Conservation (phyloP, 2,888 invertebrate genomes). For the Allygus modestus region DNA sequence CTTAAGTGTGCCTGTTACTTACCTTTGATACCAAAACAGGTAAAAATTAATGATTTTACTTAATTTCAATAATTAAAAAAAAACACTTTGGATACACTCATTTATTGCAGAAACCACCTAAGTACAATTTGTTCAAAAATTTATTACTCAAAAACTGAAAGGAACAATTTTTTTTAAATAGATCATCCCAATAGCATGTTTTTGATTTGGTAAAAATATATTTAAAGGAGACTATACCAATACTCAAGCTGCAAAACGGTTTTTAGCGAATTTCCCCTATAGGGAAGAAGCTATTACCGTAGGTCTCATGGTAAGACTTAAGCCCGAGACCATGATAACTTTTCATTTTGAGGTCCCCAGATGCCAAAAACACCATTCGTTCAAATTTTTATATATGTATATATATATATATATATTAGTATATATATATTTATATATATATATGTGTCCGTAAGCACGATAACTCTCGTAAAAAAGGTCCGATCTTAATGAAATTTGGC, state of each 20-base stretch:
- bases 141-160: neutral
- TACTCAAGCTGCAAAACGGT: slow-evolving; percentile 42
- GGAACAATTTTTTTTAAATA: neutral
- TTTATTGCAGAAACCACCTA: neutral
- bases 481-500: too few species aligned
- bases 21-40: slow-evolving; percentile 5
- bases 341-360: too few species aligned
- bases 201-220: slow-evolving; percentile 4
- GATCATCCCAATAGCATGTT: slow-evolving; percentile 32
- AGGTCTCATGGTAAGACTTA: too few species aligned
- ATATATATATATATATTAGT: too few species aligned
- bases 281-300: too few species aligned
- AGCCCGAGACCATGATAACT: too few species aligned
- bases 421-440: too few species aligned
- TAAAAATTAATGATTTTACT: neutral
- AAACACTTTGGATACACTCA: neutral
- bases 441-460: too few species aligned
- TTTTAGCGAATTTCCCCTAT: too few species aligned
- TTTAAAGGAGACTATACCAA: slow-evolving; percentile 42
- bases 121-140: neutral
- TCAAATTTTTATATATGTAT: too few species aligned
- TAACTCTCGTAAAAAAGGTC: too few species aligned
- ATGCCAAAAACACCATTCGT: too few species aligned
- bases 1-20: neutral
- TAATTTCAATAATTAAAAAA: neutral